Conservation (phyloP, 1,140 invertebrate species). For the Lepidurus apus region DNA sequence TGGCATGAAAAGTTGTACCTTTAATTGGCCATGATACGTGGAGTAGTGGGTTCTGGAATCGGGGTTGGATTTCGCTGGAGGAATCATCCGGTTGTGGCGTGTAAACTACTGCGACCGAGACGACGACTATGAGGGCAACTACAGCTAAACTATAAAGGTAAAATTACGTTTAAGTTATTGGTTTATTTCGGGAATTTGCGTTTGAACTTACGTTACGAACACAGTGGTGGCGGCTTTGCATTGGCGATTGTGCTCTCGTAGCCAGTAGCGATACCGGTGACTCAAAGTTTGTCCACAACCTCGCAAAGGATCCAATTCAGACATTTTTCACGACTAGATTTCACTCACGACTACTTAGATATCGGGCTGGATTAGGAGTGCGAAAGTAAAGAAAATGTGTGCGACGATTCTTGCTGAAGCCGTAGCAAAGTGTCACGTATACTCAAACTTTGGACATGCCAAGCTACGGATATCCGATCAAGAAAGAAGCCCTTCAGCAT, state of each 20-base stretch:
- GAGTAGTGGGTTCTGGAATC: background rate
- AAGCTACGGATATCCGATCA: background rate
- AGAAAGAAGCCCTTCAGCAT: background rate
- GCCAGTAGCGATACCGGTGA: background rate
- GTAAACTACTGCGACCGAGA: background rate
- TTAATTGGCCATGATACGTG: background rate
- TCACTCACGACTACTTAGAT: background rate
- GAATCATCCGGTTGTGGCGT: background rate
- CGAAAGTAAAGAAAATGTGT: background rate
- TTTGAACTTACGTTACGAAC: background rate
- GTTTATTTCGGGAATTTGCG: background rate
- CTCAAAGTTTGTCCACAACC: conserved; percentile 20
- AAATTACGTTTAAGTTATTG: background rate
- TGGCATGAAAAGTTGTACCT: background rate
- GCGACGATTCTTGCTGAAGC: background rate
- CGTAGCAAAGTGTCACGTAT: background rate
- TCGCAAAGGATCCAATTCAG: conserved; percentile 30
- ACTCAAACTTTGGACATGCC: background rate
- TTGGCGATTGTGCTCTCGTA: background rate
- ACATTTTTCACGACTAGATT: conserved; percentile 7
- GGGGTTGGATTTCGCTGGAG: background rate
- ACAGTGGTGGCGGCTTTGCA: background rate
- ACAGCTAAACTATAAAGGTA: background rate
- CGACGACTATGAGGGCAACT: background rate
- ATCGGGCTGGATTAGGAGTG: background rate